These are phyloP conservation scores for Ophion slaviceki DNA, from an alignment of 2,888 invertebrate genomes.

Conservation along the genomic window DNA sequence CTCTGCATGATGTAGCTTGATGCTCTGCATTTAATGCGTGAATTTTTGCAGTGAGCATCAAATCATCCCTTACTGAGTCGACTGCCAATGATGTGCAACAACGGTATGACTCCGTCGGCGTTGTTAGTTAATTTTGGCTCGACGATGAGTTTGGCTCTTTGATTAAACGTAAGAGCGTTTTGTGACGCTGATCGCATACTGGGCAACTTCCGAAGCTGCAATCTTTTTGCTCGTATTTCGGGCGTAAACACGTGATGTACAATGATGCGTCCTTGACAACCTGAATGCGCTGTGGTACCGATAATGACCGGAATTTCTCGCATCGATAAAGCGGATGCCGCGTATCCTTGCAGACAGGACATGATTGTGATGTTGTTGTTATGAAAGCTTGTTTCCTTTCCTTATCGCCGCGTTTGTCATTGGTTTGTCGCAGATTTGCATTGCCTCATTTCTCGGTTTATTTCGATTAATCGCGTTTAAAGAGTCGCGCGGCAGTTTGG, in stretches of 20 bases:
- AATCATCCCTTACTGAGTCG: not conserved
- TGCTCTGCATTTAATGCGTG: not conserved
- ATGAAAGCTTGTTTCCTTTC: not conserved
- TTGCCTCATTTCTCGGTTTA: not conserved
- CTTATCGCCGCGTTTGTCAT: not conserved
- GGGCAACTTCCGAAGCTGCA: conserved; percentile 12
- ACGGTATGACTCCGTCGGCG: not conserved
- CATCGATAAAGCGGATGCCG: conserved; percentile 11
- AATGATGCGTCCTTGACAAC: not conserved
- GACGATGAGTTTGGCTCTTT: not conserved
- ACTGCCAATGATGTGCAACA: not conserved
- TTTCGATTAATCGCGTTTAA: not conserved
- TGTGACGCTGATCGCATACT: not conserved
- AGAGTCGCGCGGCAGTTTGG: no score
- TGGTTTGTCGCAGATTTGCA: not conserved
- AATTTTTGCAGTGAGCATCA: not conserved
- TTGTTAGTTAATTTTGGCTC: not conserved
- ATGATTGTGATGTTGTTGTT: not conserved
- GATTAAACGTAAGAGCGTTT: not conserved
- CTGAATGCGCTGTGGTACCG: not conserved
- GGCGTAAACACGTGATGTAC: not conserved
- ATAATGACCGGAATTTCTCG: not conserved
- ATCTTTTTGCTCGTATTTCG: not conserved
- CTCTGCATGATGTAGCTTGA: not conserved
- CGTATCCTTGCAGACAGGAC: not conserved